phyloP scores from a whole-genome alignment of 2,797 vertebrate genomes.

The Karalla daura region DNA sequence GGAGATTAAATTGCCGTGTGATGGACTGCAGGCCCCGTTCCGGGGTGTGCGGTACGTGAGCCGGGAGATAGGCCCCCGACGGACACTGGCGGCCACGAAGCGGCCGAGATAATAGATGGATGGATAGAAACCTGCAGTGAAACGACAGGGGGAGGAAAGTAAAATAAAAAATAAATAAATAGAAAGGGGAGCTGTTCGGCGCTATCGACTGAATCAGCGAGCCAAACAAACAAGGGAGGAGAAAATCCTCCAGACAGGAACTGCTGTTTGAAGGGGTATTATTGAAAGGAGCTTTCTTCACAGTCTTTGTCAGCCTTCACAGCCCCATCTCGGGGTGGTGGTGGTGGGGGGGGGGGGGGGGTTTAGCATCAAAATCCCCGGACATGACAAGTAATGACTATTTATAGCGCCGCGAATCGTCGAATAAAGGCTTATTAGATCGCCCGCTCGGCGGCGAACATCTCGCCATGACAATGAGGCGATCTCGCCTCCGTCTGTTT shows the following conservation, averaged over 20 bases:
- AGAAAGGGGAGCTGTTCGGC: constrained; percentile 35
- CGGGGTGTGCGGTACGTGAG: no score
- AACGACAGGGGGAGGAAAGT: no score
- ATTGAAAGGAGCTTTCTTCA: constrained; percentile 62
- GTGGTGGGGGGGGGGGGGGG: no score
- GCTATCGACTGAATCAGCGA: background rate
- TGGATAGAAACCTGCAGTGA: constrained; percentile 8
- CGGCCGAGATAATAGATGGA: constrained; percentile 1
- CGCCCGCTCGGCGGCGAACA: constrained; percentile 41
- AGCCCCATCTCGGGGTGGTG: constrained; percentile 56
- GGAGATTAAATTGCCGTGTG: no score
- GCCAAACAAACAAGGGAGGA: constrained; percentile 37
- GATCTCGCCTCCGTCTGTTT: constrained; percentile 29
- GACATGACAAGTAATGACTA: constrained; percentile 71
- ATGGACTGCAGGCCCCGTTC: no score
- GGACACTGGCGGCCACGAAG: no score
- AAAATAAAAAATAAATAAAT: no score
- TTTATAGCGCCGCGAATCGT: constrained; percentile 62
- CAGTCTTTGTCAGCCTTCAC: constrained; percentile 61
- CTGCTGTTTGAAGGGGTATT: constrained; percentile 57
- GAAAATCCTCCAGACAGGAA: constrained; percentile 60
- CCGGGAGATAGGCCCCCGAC: no score
- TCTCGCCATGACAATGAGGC: constrained; percentile 48
- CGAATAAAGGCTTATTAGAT: constrained; percentile 71
- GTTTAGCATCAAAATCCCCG: constrained; percentile 70